Evolutionary conservation across 2,888 invertebrate genomes (phyloP), one percentile per base, ranked within the genome.

Genomic region (Caenorhabditis sulstoni): DNA sequence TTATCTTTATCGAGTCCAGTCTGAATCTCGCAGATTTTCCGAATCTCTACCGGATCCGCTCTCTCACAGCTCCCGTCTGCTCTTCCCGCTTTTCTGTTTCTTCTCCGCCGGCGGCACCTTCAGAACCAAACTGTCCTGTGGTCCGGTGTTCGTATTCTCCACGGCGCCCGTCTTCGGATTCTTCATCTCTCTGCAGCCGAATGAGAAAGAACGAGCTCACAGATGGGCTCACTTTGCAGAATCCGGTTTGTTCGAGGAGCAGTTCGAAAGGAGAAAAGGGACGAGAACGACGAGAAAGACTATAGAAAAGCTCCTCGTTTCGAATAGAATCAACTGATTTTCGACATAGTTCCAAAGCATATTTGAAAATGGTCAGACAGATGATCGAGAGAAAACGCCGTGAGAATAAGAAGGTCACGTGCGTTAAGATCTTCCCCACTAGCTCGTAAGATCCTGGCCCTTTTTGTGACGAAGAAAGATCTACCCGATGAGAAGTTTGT

Each of bases 1-100:
- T 66, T 1, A 75, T 62, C 35, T 75, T 75, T 55, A 75, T 67
- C 5, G 75, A 75, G 44, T 75, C 67, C 18, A 57, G 22, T 22
- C 71, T 71, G 29, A 12, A 52, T 2, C 14, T n/a, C 2, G 9
- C 5, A 3, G 14, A 3, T 52, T n/a, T 29, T 7, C 3, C 29
- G 3, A 7, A 29, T 7, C 4, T 7, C 29, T 29, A 29, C 29
- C 29, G 8, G 5, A 12, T 50, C 50, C 50, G 1, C 4, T 29
- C 14, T 14, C 52, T 3, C n/a, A 52, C 52, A 52, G 5, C 7
- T 52, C 52, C 22, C 9, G 20, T 16, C 22, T 49, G 9, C 49
- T 22, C 49, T 20, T 49, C 20, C 22, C 20, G 22, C 52, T 52
- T 8, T 29, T 52, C 52, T 20, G 44, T 8, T 47, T 45, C 55